Base-by-base conservation (phyloP, 2,888 invertebrate genomes). In the Napeogenes sylphis region DNA sequence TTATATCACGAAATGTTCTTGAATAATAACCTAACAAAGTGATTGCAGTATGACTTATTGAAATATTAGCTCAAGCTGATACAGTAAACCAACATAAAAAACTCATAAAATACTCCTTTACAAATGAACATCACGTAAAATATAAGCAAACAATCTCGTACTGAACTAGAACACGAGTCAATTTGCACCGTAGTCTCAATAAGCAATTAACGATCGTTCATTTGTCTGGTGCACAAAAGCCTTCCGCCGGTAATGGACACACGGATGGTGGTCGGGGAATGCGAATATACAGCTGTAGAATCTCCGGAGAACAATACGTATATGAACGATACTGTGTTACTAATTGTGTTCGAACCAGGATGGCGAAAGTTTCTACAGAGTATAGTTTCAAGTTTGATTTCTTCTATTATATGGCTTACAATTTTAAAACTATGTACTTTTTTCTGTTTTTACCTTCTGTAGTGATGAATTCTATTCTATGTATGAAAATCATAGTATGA, bases 181-280 rank as follows among this genome's bases (percentile, higher is more conserved):
- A 51, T 51, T 51, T 30, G 51, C n/a, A 35, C 14, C 13, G n/a
- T 38, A n/a, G 56, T 59, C 61, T 59, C 56, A 59, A 59, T 59
- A 56, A 58, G 53, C 64, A 66, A 66, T 64, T 66, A 64, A 62
- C 54, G 59, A 54, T 14, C 55, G 55, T 59, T 60, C 59, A 59
- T 55, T 60, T 57, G 55, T 30, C 57, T 56, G 59, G 45, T 42
- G 30, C 35, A 66, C 64, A 66, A 66, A 60, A 61, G 59, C 51
- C 57, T 66, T 66, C 59, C 61, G 45, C 64, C 64, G 64, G 66
- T 66, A 66, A 66, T 64, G 64, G 64, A 35, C 45, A 56, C 56
- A 32, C 53, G 33, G 58, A 38, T 35, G 51, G 61, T 42, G 47
- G 30, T 51, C 51, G 51, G 51, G 51, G 51, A 51, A 51, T 51